Conservation (phyloP, 2,888 invertebrate species). For the Trissonchulus latispiculum region DNA sequence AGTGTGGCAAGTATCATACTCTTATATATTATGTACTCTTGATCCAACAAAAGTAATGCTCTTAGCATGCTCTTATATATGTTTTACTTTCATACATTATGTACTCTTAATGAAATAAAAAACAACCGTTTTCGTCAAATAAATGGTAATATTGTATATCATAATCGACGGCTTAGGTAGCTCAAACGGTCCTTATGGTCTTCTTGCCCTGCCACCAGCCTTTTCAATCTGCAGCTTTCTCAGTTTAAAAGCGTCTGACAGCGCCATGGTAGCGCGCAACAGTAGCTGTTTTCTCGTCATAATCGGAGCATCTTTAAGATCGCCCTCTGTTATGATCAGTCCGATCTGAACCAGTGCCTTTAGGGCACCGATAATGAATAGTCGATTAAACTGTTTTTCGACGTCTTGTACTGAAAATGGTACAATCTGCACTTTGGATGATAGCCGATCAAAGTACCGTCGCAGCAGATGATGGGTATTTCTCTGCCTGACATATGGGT, state of each 20-base stretch:
- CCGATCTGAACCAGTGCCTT: not conserved
- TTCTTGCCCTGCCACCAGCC: too few relatives aligned
- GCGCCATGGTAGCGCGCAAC: not conserved
- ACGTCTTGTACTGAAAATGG: not conserved
- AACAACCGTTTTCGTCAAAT: too few relatives aligned
- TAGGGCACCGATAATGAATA: not conserved
- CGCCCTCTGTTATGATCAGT: not conserved
- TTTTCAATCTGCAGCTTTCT: too few relatives aligned
- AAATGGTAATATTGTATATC: too few relatives aligned
- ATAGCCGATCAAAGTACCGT: not conserved
- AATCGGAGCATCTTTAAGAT: not conserved
- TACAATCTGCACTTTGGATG: not conserved
- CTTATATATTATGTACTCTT: too few relatives aligned
- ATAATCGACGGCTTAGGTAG: too few relatives aligned
- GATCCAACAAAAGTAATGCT: too few relatives aligned
- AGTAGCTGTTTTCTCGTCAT: not conserved
- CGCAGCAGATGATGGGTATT: not conserved
- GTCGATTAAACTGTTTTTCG: not conserved
- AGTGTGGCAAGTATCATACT: too few relatives aligned
- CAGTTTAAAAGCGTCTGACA: not conserved
- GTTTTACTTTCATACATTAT: too few relatives aligned
- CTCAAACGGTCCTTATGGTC: too few relatives aligned
- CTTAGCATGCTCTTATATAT: too few relatives aligned
- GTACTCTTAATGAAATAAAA: too few relatives aligned
- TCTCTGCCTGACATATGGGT: not conserved